phyloP scores from a whole-genome alignment of 2,888 invertebrate species.

The Latrodectus hesperus region DNA sequence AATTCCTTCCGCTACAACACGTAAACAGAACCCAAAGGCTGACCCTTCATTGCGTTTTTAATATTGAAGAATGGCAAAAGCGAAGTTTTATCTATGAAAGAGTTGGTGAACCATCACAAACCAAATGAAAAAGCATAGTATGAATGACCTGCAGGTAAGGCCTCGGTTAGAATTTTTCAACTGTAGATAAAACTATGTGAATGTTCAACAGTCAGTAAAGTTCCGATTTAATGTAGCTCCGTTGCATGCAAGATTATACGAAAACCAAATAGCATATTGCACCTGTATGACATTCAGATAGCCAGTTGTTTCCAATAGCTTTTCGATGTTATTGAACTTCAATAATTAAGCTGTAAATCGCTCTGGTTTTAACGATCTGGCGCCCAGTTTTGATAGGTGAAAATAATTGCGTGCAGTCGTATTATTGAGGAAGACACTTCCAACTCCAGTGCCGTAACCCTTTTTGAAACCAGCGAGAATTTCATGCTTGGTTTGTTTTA shows the following conservation, averaged over 20 bases:
- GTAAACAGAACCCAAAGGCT: not conserved
- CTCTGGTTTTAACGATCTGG: too few species aligned
- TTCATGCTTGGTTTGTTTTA: slow-evolving; percentile 27
- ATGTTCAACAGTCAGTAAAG: too few species aligned
- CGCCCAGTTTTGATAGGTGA: not conserved
- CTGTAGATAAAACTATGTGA: too few species aligned
- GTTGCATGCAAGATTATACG: too few species aligned
- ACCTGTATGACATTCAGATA: too few species aligned
- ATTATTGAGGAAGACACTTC: not conserved
- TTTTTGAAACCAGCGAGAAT: slow-evolving; percentile 25
- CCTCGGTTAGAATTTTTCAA: not conserved
- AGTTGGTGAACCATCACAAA: not conserved
- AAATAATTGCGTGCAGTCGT: not conserved
- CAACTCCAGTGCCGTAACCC: slow-evolving; percentile 31
- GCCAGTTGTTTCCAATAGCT: too few species aligned
- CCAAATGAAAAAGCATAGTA: not conserved
- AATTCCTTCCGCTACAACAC: not conserved
- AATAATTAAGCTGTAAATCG: too few species aligned
- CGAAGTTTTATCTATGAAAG: not conserved
- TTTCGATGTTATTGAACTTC: too few species aligned
- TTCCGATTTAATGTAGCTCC: too few species aligned
- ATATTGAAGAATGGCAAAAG: not conserved
- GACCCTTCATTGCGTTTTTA: not conserved
- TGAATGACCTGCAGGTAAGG: slow-evolving; percentile 6
- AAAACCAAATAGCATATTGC: too few species aligned